Base-by-base conservation (phyloP, 2,888 invertebrate species). In the Tupiocoris notatus region DNA sequence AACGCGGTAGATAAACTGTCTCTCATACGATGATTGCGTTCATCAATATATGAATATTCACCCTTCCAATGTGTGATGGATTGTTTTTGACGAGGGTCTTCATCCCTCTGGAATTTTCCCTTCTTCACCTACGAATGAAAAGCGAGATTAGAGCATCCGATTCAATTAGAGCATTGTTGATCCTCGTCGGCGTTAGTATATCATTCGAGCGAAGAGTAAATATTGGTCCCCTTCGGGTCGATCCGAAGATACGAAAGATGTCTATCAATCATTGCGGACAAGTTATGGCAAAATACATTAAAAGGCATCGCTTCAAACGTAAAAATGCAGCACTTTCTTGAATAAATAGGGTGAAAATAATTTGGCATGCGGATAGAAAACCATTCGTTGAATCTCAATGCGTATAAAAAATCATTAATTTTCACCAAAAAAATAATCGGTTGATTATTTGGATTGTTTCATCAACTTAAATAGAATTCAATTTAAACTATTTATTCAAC, bases 101-200 rank as follows among this genome's bases (percentile, higher is more conserved):
- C 59, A 3, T 3, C 17, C 59, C 59, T 59, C 59, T n/a, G 17
- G n/a, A n/a, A 20, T 73, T 71, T 71, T 25, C 20, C 2, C 25
- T 54, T 17, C 58, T 62, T 73, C 58, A 25, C 18, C 62, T 62
- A 39, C 17, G 20, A 62, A 73, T 73, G 73, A 57, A 63, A 73
- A 57, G 73, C 62, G 73, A 61, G 73, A 73, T 73, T 73, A 62
- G 62, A 39, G 73, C 21, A 22, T 23, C 73, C 62, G 62, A 73
- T 73, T 73, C 62, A 73, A 73, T 73, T 73, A 63, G 73, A 57
- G 23, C 73, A 54, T 39, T 73, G 73, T 73, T 61, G 62, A 61
- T 70, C 61, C 59, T 70, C 9, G 24, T n/a, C n/a, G n/a, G n/a
- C n/a, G n/a, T 12, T 54, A 7, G 59, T n/a, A 59, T 20, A 20